Evolutionary conservation across 2,888 invertebrate species (phyloP).

Genomic region (Hipparchia sbordonii): DNA sequence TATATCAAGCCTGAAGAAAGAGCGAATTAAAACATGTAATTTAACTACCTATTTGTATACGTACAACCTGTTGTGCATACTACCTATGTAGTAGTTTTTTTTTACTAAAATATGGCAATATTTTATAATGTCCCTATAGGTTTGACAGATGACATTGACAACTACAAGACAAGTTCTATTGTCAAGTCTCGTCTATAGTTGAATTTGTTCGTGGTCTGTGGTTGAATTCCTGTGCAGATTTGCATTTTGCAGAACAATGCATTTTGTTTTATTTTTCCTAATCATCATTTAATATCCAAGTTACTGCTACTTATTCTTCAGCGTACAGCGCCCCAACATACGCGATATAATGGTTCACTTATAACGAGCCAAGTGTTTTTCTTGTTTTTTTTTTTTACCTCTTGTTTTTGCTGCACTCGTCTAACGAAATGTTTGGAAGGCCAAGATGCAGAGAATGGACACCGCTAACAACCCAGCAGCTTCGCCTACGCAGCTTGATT

Average conservation of each 20-base stretch:
- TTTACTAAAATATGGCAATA: not conserved
- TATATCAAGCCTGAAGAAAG: too few relatives aligned
- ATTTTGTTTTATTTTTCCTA: conserved; percentile 55
- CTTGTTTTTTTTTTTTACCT: conserved; percentile 2
- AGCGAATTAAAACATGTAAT: too few relatives aligned
- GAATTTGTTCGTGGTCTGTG: conserved; percentile 32
- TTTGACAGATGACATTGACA: not conserved
- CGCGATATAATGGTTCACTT: conserved; percentile 11
- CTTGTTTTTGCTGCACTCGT: conserved; percentile 38
- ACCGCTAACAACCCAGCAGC: conserved; percentile 92
- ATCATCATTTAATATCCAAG: conserved; percentile 6
- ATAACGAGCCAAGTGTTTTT: conserved; percentile 9
- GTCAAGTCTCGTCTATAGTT: too few relatives aligned
- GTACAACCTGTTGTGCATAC: too few relatives aligned
- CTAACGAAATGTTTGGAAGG: conserved; percentile 78
- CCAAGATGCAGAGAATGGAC: conserved; percentile 91
- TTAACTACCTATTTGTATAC: too few relatives aligned
- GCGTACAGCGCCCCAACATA: not conserved
- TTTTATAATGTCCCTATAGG: not conserved
- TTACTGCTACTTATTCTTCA: not conserved
- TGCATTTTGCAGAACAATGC: conserved; percentile 55
- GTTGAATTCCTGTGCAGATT: too few relatives aligned
- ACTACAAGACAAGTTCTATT: too few relatives aligned
- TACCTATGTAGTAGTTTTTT: not conserved
- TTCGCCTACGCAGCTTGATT: conserved; percentile 90